Percentiles rank a stretch among this genome's conserved stretches.
Conservation (phyloP, 2,888 invertebrate genomes). For the Eutolmus rufibarbis region DNA sequence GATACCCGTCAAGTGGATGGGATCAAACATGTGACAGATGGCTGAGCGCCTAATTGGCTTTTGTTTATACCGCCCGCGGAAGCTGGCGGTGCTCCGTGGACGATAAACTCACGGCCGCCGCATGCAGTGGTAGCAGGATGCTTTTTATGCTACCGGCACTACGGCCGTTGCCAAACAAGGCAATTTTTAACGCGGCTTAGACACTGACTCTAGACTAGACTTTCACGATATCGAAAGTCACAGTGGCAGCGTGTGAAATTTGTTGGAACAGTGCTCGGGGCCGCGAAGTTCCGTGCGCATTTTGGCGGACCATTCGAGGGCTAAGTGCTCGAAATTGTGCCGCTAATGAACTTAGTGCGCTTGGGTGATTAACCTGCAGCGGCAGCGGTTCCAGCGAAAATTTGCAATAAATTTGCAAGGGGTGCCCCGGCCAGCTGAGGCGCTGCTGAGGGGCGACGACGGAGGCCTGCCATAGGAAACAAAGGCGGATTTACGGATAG, state of each 20-base stretch:
- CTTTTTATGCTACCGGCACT: neutral
- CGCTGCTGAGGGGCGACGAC: no score
- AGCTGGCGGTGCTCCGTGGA: neutral
- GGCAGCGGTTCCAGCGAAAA: neutral
- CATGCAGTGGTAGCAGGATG: neutral
- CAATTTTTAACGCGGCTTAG: neutral
- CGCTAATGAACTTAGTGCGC: neutral
- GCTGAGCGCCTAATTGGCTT: neutral
- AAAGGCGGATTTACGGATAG: neutral
- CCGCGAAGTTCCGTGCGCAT: no score
- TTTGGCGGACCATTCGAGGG: neutral
- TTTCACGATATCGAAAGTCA: neutral
- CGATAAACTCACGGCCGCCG: neutral
- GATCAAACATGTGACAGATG: conserved; percentile 17
- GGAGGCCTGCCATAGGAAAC: neutral
- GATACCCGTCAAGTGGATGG: neutral
- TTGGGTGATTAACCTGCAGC: neutral
- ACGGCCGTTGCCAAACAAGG: neutral
- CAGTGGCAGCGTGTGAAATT: neutral
- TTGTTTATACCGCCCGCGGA: neutral
- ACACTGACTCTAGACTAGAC: neutral
- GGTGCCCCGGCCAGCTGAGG: no score
- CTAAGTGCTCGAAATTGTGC: neutral
- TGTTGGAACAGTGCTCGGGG: neutral
- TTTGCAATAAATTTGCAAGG: neutral